phyloP scores from a whole-genome alignment of 2,797 vertebrate species.

The Urophycis tenuis region DNA sequence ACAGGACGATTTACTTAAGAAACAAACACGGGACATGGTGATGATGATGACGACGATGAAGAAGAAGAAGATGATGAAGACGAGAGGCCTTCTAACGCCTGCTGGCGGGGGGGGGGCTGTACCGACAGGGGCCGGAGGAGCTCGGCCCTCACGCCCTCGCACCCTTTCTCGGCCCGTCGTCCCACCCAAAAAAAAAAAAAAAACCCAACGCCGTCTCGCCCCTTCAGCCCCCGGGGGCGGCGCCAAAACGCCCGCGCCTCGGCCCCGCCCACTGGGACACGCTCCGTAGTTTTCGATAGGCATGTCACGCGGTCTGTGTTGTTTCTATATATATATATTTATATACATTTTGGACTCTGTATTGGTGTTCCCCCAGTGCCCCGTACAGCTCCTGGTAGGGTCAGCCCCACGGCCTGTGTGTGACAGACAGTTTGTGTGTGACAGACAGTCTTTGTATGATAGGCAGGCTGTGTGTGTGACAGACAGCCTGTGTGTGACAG shows the following conservation, averaged over 20 bases:
- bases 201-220: background rate
- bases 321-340: constrained; percentile 1
- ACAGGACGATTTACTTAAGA: background rate
- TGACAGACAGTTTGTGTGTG: background rate
- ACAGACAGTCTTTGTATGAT: too few species aligned
- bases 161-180: background rate
- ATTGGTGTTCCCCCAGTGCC: background rate
- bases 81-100: background rate
- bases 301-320: constrained; percentile 20
- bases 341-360: background rate
- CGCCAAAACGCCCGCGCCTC: background rate
- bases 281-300: constrained; percentile 38
- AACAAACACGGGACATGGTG: background rate
- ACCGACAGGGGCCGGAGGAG: background rate
- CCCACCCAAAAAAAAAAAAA: background rate
- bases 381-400: background rate
- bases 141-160: background rate
- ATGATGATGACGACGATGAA: background rate
- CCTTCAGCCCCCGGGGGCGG: background rate
- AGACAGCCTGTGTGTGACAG: too few species aligned
- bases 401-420: background rate
- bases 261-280: background rate
- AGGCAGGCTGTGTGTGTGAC: too few species aligned
- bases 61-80: too few species aligned
- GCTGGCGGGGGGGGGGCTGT: too few species aligned